Evolutionary conservation across 2,888 invertebrate species (phyloP), one percentile per base, ranked within the genome.

Genomic region (Cataglyphis rosenhaueri): DNA sequence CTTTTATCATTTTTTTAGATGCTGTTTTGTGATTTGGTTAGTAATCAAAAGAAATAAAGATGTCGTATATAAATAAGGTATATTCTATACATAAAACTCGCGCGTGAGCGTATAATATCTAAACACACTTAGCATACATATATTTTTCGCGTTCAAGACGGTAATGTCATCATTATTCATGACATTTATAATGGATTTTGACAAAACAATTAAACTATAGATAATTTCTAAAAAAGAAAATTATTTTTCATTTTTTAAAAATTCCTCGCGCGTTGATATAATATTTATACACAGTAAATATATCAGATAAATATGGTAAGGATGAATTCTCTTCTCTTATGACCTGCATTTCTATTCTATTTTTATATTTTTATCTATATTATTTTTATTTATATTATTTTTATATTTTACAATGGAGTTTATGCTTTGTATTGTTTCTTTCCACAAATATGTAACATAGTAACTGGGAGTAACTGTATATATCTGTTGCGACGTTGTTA

Each of bases 1-100:
- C 82, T 84, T 59, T 65, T 70, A 73, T 81, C 84, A 78, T 86
- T 84, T 84, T 25, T 86, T 85, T 86, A 79, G 66, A 76, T 61
- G 32, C 65, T 82, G 41, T 44, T 76, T 78, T 71, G 18, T 76
- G 79, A 87, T 79, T 82, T 71, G 55, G 52, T 12, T 48, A 10
- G 35, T 81, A 81, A 81, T 76, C 64, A 57, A 52, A 65, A 65
- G 25, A 6, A 44, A 44, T 62, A 68, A 32, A 21, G 38, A 55
- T 25, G 15, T 55, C 55, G 55, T 76, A 38, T 76, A 66, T 52
- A 68, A 66, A 52, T 66, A 29, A n/a, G 9, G 29, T 25, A 52
- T 52, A 2, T n/a, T 8, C n/a, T 52, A n/a, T 52, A n/a, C 29
- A n/a, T 55, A 76, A 52, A 66, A 76, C 38, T 76, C 9, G 35